These are phyloP conservation scores for Isurus oxyrinchus DNA, from an alignment of 2,113 vertebrate species.

Conservation along the genomic window DNA sequence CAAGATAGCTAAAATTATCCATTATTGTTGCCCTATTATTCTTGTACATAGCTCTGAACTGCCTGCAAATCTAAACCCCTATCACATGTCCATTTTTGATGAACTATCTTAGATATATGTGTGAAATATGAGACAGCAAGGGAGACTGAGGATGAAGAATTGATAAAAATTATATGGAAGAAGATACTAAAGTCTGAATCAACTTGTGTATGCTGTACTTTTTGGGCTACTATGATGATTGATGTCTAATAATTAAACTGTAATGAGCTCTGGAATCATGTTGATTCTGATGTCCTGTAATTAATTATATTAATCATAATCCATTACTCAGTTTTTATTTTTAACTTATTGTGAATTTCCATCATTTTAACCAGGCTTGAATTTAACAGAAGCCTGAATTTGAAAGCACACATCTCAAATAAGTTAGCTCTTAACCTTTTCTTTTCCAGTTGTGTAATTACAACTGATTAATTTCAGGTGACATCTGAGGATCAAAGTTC, in stretches of 20 bases:
- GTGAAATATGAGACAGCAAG: not conserved
- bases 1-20: not conserved
- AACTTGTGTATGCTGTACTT: not conserved
- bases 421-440: not conserved
- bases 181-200: not conserved
- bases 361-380: not conserved
- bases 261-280: not conserved
- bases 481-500: not conserved
- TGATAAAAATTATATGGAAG: not conserved
- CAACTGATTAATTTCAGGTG: not conserved
- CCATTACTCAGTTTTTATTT: not conserved
- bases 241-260: not conserved
- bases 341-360: not conserved
- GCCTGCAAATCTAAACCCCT: not conserved
- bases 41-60: not conserved
- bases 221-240: not conserved
- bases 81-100: not conserved
- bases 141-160: not conserved
- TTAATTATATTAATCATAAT: conserved; percentile 9
- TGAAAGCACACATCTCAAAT: not conserved
- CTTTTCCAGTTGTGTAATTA: not conserved
- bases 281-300: not conserved
- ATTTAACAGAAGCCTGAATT: not conserved
- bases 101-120: not conserved
- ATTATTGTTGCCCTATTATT: not conserved